A percentile compares a stretch with the other conserved stretches of the same genome.
phyloP scores from a whole-genome alignment of 2,113 vertebrate genomes.

The Podarcis cretensis region DNA sequence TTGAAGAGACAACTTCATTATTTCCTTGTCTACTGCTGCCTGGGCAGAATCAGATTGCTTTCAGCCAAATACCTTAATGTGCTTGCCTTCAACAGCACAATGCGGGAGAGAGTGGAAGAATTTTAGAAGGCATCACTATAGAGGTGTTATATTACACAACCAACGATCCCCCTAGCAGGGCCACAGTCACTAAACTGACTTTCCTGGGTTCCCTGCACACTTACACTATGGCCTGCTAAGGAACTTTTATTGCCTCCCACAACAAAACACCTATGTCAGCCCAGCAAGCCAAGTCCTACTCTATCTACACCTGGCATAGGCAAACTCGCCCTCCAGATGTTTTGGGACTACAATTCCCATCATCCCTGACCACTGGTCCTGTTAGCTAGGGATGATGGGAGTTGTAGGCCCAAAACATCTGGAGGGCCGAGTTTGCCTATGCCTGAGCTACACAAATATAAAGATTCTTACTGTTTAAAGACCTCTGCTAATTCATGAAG shows the following conservation, averaged over 20 bases:
- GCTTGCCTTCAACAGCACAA: accelerated
- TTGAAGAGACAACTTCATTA: neutral
- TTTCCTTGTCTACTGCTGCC: neutral
- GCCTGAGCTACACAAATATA: too few relatives aligned
- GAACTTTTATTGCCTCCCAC: neutral
- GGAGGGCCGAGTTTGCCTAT: too few relatives aligned
- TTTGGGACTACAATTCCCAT: too few relatives aligned
- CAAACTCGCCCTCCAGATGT: too few relatives aligned
- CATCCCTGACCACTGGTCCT: too few relatives aligned
- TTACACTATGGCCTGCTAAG: neutral
- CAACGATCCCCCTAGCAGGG: neutral
- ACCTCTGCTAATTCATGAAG: neutral
- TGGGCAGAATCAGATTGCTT: neutral
- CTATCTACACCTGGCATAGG: too few relatives aligned
- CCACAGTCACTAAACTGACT: neutral
- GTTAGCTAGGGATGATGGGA: too few relatives aligned
- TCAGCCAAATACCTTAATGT: neutral
- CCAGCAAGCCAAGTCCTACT: neutral
- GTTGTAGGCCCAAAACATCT: neutral
- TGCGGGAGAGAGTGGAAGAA: accelerated
- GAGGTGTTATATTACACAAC: accelerated
- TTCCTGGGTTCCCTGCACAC: neutral
- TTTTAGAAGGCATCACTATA: accelerated
- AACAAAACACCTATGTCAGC: neutral
- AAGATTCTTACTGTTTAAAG: neutral